phyloP scores from a whole-genome alignment of 2,113 vertebrate genomes.

The Baryphthengus martii region DNA sequence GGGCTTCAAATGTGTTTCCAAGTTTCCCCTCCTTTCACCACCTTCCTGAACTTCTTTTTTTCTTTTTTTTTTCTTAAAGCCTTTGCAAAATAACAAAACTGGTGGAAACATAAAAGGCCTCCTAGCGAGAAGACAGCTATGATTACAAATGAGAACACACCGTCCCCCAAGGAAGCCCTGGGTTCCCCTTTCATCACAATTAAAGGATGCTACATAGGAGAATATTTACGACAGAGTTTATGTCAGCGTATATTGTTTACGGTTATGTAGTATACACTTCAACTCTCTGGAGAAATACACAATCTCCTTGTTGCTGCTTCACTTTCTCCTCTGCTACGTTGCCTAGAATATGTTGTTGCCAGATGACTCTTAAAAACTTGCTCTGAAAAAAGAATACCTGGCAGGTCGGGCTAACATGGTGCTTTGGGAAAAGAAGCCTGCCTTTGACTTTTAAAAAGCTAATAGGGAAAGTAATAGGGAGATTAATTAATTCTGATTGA shows the following conservation, averaged over 20 bases:
- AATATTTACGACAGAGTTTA: neutral
- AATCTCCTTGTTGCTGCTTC: neutral
- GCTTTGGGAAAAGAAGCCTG: neutral
- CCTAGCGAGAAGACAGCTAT: neutral
- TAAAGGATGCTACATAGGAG: neutral
- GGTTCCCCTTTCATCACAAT: neutral
- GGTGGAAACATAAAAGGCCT: slow-evolving; percentile 9
- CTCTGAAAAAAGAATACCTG: neutral
- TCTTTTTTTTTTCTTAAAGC: neutral
- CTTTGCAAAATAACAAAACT: slow-evolving; percentile 30
- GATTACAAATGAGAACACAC: slow-evolving; percentile 36
- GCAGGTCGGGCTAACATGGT: neutral
- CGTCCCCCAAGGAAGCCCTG: neutral
- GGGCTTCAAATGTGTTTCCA: neutral
- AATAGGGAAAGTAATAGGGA: neutral
- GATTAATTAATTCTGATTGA: slow-evolving; percentile 17
- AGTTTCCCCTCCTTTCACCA: neutral
- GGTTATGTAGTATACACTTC: neutral
- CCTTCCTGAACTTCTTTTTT: neutral
- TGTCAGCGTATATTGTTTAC: neutral
- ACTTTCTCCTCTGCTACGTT: neutral
- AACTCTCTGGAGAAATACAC: slow-evolving; percentile 31
- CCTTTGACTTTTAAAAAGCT: slow-evolving; percentile 3
- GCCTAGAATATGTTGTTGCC: neutral
- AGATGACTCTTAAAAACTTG: neutral